A percentile compares a stretch with the other conserved stretches of the same genome.
Conservation (phyloP, 2,888 invertebrate genomes). For the Vandiemenella viatica region DNA sequence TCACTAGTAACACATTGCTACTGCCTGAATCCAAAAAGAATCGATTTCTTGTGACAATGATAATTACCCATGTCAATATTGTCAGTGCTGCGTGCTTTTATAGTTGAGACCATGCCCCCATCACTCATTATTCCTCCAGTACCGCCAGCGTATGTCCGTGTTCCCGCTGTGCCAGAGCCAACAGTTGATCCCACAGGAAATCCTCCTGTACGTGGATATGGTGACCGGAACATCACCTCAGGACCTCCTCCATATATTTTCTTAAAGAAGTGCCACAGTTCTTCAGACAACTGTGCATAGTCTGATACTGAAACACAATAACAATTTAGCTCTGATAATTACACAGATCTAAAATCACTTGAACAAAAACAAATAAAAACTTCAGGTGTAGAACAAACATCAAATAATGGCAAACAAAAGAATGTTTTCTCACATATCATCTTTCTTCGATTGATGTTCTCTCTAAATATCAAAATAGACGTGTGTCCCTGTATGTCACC, state of each 20-base stretch:
- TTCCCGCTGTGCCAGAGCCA: neutral
- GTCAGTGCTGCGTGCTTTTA: conserved; percentile 14
- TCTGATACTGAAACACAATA: conserved; percentile 30
- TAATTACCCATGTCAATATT: conserved; percentile 8
- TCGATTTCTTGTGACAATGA: too few species aligned
- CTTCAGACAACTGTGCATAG: conserved; percentile 68
- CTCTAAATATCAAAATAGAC: too few species aligned
- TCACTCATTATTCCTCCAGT: neutral
- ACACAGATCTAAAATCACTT: conserved; percentile 8
- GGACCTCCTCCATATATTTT: conserved; percentile 84
- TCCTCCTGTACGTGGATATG: conserved; percentile 8
- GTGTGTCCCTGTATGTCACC: too few species aligned
- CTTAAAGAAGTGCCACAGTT: conserved; percentile 75
- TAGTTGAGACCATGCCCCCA: conserved; percentile 4
- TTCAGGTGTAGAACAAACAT: neutral
- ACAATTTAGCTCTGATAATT: too few species aligned
- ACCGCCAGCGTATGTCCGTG: neutral
- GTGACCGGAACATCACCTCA: conserved; percentile 39
- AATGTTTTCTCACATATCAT: too few species aligned
- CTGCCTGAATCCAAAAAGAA: too few species aligned
- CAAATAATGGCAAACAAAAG: neutral
- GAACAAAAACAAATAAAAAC: conserved; percentile 3
- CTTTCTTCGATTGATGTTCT: too few species aligned
- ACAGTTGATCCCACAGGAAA: neutral
- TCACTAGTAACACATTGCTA: too few species aligned